Base-by-base conservation (phyloP, 35 echinoderm and acorn worm genomes). In the Diadema setosum region DNA sequence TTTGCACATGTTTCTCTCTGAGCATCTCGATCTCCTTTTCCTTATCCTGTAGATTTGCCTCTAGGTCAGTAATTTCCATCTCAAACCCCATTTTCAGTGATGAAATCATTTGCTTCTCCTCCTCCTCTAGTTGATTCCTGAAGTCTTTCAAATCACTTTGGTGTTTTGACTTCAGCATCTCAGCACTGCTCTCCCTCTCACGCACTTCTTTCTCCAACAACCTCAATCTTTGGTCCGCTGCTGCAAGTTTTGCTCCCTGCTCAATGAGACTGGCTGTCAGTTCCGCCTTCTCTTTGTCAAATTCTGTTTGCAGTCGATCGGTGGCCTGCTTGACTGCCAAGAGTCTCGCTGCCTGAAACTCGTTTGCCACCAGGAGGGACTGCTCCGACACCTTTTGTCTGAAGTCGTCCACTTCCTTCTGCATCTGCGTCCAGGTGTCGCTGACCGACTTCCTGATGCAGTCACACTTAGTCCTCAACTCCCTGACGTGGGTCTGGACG, bases 21-120 rank as follows among this genome's bases (percentile, higher is more conserved):
- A 80, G 63, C 46, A 89, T 75, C 7, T 70, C 49, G 1, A 95
- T 82, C 29, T 85, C 86, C 57, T 86, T 83, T 45, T 84, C 81
- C 34, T 92, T 92, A 42, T 88, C 82, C 37, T 90, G 76, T 20
- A 95, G 57, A 16, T 91, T 88, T 17, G 63, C 65, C 49, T 92
- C 81, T 56, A 95, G 70, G 2, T 94, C 92, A 36, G 91, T 69
- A 15, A 94, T 84, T 50, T 92, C 89, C 81, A 87, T 94, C 43
- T 83, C 89, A 26, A 64, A 75, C 40, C 85, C 89, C 85, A 91
- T 96, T 60, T 91, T 91, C 50, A 96, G 35, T 29, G 85, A 41
- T 27, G 89, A 74, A 36, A 73, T 80, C 17, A 81, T 83, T 35
- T 90, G 30, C 2, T 88, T 83, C 39, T 86, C 60, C 45, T 91